Conservation (phyloP, 2,797 vertebrate genomes). For the Pitangus sulphuratus region DNA sequence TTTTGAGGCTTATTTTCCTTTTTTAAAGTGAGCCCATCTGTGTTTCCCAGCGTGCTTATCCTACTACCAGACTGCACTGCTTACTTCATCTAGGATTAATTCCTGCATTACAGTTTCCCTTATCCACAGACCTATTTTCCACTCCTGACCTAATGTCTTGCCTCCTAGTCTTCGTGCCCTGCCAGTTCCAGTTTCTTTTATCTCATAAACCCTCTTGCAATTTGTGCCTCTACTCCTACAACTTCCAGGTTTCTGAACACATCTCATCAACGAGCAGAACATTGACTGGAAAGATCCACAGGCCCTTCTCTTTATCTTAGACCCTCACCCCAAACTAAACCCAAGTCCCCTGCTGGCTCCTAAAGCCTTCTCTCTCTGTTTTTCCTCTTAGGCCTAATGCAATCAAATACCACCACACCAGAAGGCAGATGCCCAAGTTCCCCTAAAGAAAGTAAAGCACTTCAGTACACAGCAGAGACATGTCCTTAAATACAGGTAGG, state of each 20-base stretch:
- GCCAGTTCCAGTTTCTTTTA: background rate
- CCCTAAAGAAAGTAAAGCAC: background rate
- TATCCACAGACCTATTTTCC: background rate
- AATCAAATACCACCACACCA: background rate
- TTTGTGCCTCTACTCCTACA: background rate
- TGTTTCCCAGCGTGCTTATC: background rate
- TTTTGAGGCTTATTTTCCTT: background rate
- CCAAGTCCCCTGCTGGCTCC: fast-evolving
- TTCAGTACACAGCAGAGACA: background rate
- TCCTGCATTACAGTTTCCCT: background rate
- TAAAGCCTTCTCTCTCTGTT: background rate
- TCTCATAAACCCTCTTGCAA: background rate
- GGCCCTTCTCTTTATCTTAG: background rate
- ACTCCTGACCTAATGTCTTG: background rate
- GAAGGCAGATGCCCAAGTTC: fast-evolving
- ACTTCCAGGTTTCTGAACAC: background rate
- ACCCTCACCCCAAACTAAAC: background rate
- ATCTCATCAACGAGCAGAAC: background rate
- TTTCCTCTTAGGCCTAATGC: background rate
- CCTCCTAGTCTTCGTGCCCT: background rate
- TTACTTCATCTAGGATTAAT: background rate
- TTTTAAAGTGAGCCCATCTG: background rate
- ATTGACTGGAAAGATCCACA: fast-evolving
- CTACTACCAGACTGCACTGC: background rate
- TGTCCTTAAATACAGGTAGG: background rate